Percentiles rank a stretch among this genome's conserved stretches.
Conservation (phyloP, 1,140 invertebrate genomes). For the Apis mellifera region DNA sequence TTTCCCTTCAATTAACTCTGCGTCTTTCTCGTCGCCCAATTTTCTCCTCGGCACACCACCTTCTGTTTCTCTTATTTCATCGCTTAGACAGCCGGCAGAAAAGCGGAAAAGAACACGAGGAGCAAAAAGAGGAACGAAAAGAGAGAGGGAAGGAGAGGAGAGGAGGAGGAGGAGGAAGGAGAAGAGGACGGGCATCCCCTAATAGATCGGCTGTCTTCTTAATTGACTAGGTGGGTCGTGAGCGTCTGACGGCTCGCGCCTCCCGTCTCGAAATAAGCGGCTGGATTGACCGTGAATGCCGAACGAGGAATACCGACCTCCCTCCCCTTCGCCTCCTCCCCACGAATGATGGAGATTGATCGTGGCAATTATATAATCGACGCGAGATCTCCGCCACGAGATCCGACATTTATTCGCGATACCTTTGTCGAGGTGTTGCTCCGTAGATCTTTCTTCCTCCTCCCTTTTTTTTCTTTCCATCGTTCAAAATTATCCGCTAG, state of each 20-base stretch:
- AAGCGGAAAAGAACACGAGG: conserved; percentile 28
- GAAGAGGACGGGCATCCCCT: conserved; percentile 57
- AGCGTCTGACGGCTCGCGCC: conserved; percentile 57
- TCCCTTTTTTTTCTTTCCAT: too few species aligned
- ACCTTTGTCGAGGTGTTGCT: not conserved
- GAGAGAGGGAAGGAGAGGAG: not conserved
- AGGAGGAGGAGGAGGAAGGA: not conserved
- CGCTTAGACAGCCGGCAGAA: conserved; percentile 23
- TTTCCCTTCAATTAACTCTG: conserved; percentile 24
- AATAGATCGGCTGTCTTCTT: conserved; percentile 72
- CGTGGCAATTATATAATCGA: conserved; percentile 49
- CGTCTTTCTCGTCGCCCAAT: conserved; percentile 21
- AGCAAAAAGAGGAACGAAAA: not conserved
- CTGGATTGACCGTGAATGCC: conserved; percentile 46
- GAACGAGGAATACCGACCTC: conserved; percentile 41
- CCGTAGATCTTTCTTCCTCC: not conserved
- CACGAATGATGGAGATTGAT: conserved; percentile 34
- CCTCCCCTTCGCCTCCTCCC: not conserved
- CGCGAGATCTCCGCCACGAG: not conserved
- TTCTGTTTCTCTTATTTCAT: conserved; percentile 25
- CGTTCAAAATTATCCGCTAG: too few species aligned
- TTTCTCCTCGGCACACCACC: not conserved
- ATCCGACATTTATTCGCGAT: not conserved
- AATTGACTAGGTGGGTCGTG: conserved; percentile 69
- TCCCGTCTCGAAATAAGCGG: conserved; percentile 54